phyloP scores from a whole-genome alignment of 1,140 invertebrate species.

The Drosophila leontia region DNA sequence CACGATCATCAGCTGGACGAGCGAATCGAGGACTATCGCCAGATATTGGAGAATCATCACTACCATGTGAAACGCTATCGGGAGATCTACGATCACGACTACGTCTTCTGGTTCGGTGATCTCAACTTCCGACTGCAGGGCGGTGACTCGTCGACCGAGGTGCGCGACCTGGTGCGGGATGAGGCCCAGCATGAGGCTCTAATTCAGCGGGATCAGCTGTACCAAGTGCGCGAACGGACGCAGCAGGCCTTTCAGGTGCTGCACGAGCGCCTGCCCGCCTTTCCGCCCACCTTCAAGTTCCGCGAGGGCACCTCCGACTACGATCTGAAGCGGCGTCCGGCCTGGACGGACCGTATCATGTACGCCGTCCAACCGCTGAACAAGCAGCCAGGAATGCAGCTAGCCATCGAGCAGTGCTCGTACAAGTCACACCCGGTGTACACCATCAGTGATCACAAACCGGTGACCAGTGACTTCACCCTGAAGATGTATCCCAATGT shows the following conservation, averaged over 20 bases:
- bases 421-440: slow-evolving; percentile 95
- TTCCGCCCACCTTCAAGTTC: slow-evolving; percentile 96
- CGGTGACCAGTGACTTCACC: slow-evolving; percentile 94
- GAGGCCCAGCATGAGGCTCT: slow-evolving; percentile 89
- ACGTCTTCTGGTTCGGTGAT: slow-evolving; percentile 98
- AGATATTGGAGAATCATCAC: slow-evolving; percentile 90
- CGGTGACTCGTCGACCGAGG: slow-evolving; percentile 88
- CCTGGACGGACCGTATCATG: slow-evolving; percentile 99
- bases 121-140: slow-evolving; percentile 95
- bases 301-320: slow-evolving; percentile 90
- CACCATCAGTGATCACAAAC: slow-evolving; percentile 98
- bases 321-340: slow-evolving; percentile 94
- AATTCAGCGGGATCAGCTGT: slow-evolving; percentile 90
- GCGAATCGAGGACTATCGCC: slow-evolving; percentile 94
- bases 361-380: slow-evolving; percentile 90
- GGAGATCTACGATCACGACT: slow-evolving; percentile 96
- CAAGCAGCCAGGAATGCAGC: slow-evolving; percentile 76
- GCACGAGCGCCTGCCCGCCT: slow-evolving; percentile 89
- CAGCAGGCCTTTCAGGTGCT: slow-evolving; percentile 93
- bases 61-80: slow-evolving; percentile 90
- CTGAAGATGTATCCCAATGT: slow-evolving; percentile 76
- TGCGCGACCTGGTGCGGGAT: slow-evolving; percentile 87
- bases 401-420: slow-evolving; percentile 89
- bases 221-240: slow-evolving; percentile 87
- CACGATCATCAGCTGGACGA: slow-evolving; percentile 93